These are phyloP conservation scores for Parambassis ranga DNA, from an alignment of 2,797 vertebrate genomes.

Conservation along the genomic window DNA sequence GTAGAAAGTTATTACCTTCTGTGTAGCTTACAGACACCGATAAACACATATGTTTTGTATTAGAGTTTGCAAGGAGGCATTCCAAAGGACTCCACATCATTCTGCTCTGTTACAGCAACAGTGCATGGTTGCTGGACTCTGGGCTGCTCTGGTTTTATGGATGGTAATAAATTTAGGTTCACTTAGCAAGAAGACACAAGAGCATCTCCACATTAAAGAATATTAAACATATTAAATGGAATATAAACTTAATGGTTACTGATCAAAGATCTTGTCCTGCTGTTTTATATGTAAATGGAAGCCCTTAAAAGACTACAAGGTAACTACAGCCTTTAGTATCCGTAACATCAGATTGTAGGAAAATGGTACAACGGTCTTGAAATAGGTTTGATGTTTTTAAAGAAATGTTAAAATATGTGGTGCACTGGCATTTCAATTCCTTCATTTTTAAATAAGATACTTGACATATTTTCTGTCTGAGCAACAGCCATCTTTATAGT, in stretches of 20 bases:
- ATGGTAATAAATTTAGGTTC: slow-evolving; percentile 3
- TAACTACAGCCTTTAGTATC: too few relatives aligned
- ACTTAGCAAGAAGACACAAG: slow-evolving; percentile 6
- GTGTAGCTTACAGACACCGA: too few relatives aligned
- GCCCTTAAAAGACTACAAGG: neutral
- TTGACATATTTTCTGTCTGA: neutral
- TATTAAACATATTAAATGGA: neutral
- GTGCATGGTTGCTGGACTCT: too few relatives aligned
- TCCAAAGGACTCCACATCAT: neutral
- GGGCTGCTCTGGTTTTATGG: slow-evolving; percentile 1
- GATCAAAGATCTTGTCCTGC: neutral
- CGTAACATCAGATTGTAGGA: too few relatives aligned
- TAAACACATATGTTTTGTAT: neutral
- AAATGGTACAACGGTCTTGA: too few relatives aligned
- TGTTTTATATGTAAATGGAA: neutral
- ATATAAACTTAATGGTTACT: neutral
- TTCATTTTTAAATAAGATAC: neutral
- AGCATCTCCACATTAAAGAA: neutral
- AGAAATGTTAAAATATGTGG: neutral
- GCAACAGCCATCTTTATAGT: neutral
- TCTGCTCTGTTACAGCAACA: too few relatives aligned
- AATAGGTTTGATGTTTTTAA: too few relatives aligned
- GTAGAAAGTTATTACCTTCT: too few relatives aligned
- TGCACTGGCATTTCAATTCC: neutral
- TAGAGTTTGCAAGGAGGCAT: neutral